phyloP scores from a whole-genome alignment of 2,113 vertebrate genomes.

The Protobothrops flavoviridis region DNA sequence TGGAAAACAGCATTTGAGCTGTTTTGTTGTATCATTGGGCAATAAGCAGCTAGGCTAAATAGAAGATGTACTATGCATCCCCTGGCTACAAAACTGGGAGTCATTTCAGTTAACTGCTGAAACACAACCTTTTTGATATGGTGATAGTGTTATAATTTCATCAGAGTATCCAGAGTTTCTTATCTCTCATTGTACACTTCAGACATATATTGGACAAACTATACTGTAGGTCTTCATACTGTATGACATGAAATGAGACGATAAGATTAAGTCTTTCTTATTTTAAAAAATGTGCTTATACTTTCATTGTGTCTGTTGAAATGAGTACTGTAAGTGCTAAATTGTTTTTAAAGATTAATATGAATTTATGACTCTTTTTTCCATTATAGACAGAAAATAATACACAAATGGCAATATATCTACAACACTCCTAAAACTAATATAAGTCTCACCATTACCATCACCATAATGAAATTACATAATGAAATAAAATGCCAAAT shows the following conservation, averaged over 20 bases:
- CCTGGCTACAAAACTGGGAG: slow-evolving; percentile 44
- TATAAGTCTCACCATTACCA: neutral
- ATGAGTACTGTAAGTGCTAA: neutral
- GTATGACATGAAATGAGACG: neutral
- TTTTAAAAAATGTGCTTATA: neutral
- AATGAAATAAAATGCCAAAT: no score
- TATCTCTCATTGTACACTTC: slow-evolving; percentile 35
- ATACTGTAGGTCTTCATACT: neutral
- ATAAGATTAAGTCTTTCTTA: neutral
- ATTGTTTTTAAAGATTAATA: neutral
- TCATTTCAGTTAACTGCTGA: slow-evolving; percentile 47
- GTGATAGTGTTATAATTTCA: slow-evolving; percentile 34
- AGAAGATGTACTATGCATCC: slow-evolving; percentile 48
- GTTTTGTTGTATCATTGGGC: slow-evolving; percentile 46
- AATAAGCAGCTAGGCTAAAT: slow-evolving; percentile 61
- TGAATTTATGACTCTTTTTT: neutral
- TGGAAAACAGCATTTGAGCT: slow-evolving; percentile 24
- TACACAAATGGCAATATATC: neutral
- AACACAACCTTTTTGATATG: slow-evolving; percentile 35
- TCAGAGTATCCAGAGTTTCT: slow-evolving; percentile 40
- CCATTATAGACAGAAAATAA: neutral
- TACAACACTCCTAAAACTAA: no score
- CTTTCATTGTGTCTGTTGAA: slow-evolving; percentile 4
- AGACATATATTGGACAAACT: slow-evolving; percentile 17
- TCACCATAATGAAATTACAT: neutral